Conservation (phyloP, 2,797 vertebrate species). For the Prunella strophiata region DNA sequence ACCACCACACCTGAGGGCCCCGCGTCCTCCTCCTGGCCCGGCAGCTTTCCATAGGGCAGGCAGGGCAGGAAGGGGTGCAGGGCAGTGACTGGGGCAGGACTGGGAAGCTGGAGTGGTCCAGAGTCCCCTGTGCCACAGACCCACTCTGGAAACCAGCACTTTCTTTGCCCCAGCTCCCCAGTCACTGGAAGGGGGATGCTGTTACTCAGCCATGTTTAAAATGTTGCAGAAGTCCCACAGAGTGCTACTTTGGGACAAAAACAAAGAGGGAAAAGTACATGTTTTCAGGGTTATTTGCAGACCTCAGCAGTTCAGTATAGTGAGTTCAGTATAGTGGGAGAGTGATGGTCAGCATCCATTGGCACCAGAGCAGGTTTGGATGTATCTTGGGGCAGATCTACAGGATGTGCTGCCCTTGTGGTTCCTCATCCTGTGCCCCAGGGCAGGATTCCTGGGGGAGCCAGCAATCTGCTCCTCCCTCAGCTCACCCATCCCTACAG, state of each 20-base stretch:
- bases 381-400: background rate
- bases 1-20: constrained; percentile 2
- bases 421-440: background rate
- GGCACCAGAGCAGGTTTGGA: background rate
- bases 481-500: background rate
- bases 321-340: background rate
- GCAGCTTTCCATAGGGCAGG: background rate
- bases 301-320: background rate
- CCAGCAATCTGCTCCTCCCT: background rate
- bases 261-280: background rate
- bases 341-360: background rate
- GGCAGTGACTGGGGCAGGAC: background rate
- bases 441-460: background rate
- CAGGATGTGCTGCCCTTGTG: background rate
- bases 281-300: background rate
- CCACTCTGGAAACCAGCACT: background rate
- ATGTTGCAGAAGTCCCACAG: accelerated
- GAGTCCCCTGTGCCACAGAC: background rate
- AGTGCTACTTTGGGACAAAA: background rate
- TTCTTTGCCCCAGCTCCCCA: background rate
- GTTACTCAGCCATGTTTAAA: accelerated
- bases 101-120: background rate
- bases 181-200: background rate
- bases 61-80: constrained; percentile 21
- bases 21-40: background rate